phyloP scores from a whole-genome alignment of 1,140 invertebrate genomes.

The Pinna nobilis region DNA sequence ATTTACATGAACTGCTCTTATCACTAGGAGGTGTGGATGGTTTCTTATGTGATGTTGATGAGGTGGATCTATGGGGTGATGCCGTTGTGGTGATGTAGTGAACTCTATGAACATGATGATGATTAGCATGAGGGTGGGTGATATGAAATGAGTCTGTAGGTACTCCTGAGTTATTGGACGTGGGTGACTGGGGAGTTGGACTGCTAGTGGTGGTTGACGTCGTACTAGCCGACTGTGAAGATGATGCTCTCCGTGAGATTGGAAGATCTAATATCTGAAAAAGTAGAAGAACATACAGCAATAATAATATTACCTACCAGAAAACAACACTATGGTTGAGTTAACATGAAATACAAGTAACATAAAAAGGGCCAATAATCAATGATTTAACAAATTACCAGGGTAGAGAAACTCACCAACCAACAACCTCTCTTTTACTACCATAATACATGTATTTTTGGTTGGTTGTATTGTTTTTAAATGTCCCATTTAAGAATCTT shows the following conservation, averaged over 20 bases:
- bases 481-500: too few relatives aligned
- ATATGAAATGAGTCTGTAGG: constrained; percentile 63
- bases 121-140: constrained; percentile 64
- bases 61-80: constrained; percentile 52
- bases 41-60: constrained; percentile 39
- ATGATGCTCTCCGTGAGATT: constrained; percentile 82
- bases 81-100: constrained; percentile 73
- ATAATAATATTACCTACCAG: too few relatives aligned
- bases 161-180: constrained; percentile 52
- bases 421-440: too few relatives aligned
- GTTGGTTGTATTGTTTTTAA: too few relatives aligned
- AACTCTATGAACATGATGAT: constrained; percentile 76
- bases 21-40: constrained; percentile 58
- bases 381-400: too few relatives aligned
- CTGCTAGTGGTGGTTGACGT: constrained; percentile 74
- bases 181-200: constrained; percentile 76
- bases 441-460: too few relatives aligned
- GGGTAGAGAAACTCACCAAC: too few relatives aligned
- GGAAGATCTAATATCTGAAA: constrained; percentile 87
- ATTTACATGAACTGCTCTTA: constrained; percentile 62
- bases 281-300: too few relatives aligned
- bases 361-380: too few relatives aligned
- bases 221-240: constrained; percentile 77
- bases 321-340: too few relatives aligned
- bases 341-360: too few relatives aligned